Evolutionary conservation across 2,113 vertebrate genomes (phyloP), one percentile per base, ranked within the genome.

Genomic region (Larimichthys polyactis): DNA sequence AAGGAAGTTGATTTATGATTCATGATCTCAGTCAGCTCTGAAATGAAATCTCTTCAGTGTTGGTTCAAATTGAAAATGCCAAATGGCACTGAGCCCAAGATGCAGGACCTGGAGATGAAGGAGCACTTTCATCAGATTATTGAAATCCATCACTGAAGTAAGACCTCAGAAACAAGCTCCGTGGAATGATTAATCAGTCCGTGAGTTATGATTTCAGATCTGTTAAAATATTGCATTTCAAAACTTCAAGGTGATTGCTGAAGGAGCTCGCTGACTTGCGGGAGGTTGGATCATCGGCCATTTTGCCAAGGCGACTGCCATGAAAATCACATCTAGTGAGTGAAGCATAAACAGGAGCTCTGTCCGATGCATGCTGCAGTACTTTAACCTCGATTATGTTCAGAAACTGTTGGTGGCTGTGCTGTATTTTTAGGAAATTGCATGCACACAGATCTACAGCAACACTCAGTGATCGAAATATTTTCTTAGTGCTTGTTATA

Each of bases 1-100:
- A 57, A 48, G 15, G 54, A 64, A 27, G 67, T 58, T 71, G 43
- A 83, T 58, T 62, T 19, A 82, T 65, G 44, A 40, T 40, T 58
- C 36, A 51, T 2, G 11, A 73, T 74, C 51, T 60, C 66, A 88
- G n/a, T 79, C 73, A 83, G 57, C 14, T 67, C 43, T 75, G 16
- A 72, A 87, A 84, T 81, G 16, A 92, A 75, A 74, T 58, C 77
- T 22, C 70, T 79, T 79, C 91, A 88, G 84, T 72, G 0, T 12
- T 4, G 63, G 32, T 67, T 88, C 67, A 85, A 85, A 81, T 29
- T 24, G 75, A 86, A 44, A 78, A 75, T 76, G 76, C 77, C 44
- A 40, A 54, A 58, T 85, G 86, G 67, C 71, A 85, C 36, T 11
- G 66, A 83, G 84, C 76, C 78, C 70, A 68, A 76, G 22, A 79